Evolutionary conservation across 2,113 vertebrate species (phyloP).

Genomic region (Aramus guarauna): DNA sequence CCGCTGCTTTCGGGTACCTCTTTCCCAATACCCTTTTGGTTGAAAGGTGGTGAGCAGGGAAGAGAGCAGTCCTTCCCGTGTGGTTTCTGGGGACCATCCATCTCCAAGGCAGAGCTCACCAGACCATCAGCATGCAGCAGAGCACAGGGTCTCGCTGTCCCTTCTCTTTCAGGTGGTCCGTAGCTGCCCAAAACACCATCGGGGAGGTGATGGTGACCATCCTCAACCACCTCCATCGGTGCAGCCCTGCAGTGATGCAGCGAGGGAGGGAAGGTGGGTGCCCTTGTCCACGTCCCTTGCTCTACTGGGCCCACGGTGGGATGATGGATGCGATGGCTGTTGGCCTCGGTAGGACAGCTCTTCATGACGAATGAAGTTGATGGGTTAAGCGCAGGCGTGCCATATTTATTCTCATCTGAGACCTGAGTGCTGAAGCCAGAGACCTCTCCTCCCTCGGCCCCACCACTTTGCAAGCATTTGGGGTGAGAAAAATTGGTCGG

Average conservation of each 20-base stretch:
- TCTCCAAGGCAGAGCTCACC: background rate
- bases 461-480: background rate
- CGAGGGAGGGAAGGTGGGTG: background rate
- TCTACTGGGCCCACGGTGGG: background rate
- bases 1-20: background rate
- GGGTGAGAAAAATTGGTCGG: background rate
- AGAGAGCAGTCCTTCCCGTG: background rate
- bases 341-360: background rate
- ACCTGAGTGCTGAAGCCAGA: background rate
- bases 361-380: rapidly evolving
- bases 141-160: background rate
- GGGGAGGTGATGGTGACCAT: rapidly evolving
- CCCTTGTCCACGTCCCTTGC: background rate
- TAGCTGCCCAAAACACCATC: background rate
- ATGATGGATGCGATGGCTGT: background rate
- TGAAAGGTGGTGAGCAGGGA: background rate
- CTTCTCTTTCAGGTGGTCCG: background rate
- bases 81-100: background rate
- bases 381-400: rapidly evolving
- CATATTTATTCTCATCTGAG: background rate
- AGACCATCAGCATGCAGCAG: background rate
- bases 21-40: background rate
- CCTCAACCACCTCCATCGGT: rapidly evolving
- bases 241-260: background rate
- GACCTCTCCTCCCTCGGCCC: background rate